Conservation (phyloP, 23 tunicate genomes). For the Diplosoma virens region DNA sequence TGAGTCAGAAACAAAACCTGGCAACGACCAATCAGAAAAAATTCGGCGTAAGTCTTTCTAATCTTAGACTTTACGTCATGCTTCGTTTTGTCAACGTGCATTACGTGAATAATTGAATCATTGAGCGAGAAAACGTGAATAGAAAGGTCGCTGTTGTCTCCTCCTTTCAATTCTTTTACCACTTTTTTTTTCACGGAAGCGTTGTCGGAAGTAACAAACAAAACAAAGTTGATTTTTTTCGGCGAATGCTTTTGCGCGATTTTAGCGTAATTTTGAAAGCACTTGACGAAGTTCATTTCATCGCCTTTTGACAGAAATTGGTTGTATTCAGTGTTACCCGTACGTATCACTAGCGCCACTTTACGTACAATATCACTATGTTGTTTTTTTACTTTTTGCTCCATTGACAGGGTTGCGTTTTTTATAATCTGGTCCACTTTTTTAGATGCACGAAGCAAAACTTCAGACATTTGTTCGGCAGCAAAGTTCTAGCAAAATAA, state of each 20-base stretch:
- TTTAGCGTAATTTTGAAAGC: constrained; percentile 60
- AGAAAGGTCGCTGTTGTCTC: constrained; percentile 10
- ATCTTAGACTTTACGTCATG: constrained; percentile 15
- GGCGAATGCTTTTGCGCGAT: not conserved
- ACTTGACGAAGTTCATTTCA: constrained; percentile 67
- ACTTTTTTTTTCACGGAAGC: constrained; percentile 45
- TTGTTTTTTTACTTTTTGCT: not conserved
- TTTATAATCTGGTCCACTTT: constrained; percentile 64
- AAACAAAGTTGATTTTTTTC: constrained; percentile 13
- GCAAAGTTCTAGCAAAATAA: not conserved
- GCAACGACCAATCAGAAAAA: constrained; percentile 64
- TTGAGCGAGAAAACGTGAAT: constrained; percentile 61
- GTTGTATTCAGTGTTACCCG: constrained; percentile 81
- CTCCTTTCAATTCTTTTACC: constrained; percentile 27
- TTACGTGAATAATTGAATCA: constrained; percentile 85
- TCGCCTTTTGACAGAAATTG: constrained; percentile 84
- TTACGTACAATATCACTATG: constrained; percentile 1
- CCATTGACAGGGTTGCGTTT: not conserved
- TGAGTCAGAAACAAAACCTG: constrained; percentile 82
- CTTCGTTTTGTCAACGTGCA: constrained; percentile 53
- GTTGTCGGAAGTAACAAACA: constrained; percentile 88
- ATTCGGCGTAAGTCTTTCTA: constrained; percentile 82
- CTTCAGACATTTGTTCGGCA: not conserved
- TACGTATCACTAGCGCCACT: constrained; percentile 87
- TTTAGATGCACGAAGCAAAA: constrained; percentile 50